Conservation (phyloP, 1,140 invertebrate species). For the Kradibia gibbosae region DNA sequence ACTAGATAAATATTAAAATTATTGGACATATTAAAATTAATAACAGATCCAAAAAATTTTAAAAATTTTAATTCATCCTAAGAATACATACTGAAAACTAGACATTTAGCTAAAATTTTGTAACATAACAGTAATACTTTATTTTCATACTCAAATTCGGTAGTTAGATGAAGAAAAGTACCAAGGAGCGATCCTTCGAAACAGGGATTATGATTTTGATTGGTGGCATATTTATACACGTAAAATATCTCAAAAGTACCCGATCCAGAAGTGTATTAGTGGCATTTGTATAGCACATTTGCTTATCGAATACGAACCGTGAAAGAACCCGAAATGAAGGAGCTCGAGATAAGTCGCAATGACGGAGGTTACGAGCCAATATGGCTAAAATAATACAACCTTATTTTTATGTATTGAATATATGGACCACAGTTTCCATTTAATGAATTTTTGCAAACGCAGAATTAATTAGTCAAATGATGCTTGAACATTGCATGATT, state of each 20-base stretch:
- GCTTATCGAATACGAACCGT: conserved; percentile 58
- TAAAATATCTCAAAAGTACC: conserved; percentile 47
- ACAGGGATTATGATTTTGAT: conserved; percentile 60
- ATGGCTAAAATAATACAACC: too few relatives aligned
- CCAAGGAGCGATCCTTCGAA: not conserved
- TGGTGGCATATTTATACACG: conserved; percentile 59
- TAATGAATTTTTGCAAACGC: not conserved
- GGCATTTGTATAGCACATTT: conserved; percentile 43
- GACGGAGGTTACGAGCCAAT: conserved; percentile 52
- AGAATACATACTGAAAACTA: too few relatives aligned
- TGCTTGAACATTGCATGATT: not conserved
- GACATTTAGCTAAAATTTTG: too few relatives aligned
- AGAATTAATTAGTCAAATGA: not conserved
- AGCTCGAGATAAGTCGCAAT: conserved; percentile 46
- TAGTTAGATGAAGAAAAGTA: not conserved
- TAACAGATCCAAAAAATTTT: too few relatives aligned
- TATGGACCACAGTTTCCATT: not conserved
- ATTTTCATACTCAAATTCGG: not conserved
- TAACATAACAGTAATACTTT: too few relatives aligned
- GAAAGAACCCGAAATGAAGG: not conserved
- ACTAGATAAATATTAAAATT: not conserved
- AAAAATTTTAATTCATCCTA: too few relatives aligned
- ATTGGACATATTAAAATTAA: not conserved
- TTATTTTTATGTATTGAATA: too few relatives aligned
- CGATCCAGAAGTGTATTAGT: conserved; percentile 53